Evolutionary conservation across 2,888 invertebrate species (phyloP), one percentile per base, ranked within the genome.

Genomic region (Griposia aprilina): DNA sequence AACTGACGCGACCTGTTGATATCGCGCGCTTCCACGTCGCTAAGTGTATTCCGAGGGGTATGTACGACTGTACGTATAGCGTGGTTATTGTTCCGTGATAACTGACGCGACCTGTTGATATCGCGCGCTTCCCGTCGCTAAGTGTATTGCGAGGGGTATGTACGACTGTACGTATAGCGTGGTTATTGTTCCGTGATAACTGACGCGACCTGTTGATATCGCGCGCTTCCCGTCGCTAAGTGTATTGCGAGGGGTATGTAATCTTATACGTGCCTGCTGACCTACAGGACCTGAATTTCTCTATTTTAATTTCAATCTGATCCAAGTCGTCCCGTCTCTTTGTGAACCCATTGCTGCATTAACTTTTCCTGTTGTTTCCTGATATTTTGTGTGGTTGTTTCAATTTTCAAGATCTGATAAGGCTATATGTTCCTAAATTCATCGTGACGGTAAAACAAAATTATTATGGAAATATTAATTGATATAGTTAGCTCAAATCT

Each of bases 161-260:
- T 26, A 15, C 13, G 26, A 6, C 59, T 26, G 17, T 20, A 48
- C n/a, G 20, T 48, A 26, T 20, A 17, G 6, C 65, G 7, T 48
- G 13, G 26, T 7, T 26, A 30, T 20, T 30, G 30, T 30, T 23
- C 13, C 20, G 30, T 23, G 36, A 73, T 52, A 15, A 41, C 15
- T 41, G 26, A 10, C 11, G 26, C 70, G 17, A 55, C 70, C 74
- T 74, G 71, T 74, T 70, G 55, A 52, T 70, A 45, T 45, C 59
- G 48, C 36, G 8, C 23, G 15, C 20, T 17, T 36, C 71, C 5
- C n/a, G 17, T 59, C 48, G 17, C 10, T 11, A n/a, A 45, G 10
- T 73, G 20, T 41, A 15, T 3, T 71, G n/a, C n/a, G 30, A 59
- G 15, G 52, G 20, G 5, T 5, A 41, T 73, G 41, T 52, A 2